phyloP scores from a whole-genome alignment of 2,113 vertebrate genomes.

The Rhinolophus ferrumequinum region DNA sequence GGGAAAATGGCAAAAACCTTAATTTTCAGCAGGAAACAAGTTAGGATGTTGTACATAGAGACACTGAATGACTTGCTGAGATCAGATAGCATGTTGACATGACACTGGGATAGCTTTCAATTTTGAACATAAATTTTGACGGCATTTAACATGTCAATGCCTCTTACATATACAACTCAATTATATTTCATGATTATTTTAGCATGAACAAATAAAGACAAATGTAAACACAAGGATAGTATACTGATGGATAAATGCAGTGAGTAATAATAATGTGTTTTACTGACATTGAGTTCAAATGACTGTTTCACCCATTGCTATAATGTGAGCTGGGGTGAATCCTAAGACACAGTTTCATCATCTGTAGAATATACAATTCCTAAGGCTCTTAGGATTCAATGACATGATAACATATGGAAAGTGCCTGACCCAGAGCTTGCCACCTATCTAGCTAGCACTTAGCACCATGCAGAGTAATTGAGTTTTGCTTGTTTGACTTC shows the following conservation, averaged over 20 bases:
- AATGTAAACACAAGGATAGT: neutral
- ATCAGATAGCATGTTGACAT: neutral
- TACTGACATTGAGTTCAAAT: neutral
- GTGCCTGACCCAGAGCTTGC: neutral
- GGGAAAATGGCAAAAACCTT: neutral
- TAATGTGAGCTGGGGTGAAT: neutral
- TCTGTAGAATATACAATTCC: neutral
- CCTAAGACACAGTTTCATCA: neutral
- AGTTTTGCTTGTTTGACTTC: neutral
- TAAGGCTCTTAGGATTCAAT: neutral
- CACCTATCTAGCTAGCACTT: neutral
- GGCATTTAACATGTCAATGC: neutral
- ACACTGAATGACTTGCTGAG: neutral
- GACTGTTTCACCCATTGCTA: neutral
- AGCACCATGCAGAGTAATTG: neutral
- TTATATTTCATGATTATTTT: neutral
- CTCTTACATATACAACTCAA: neutral
- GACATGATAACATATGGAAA: neutral
- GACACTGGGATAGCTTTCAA: neutral
- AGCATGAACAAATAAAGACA: neutral
- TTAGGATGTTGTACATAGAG: neutral
- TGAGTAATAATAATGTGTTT: neutral
- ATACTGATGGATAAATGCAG: neutral
- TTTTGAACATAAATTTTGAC: neutral
- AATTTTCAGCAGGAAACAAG: neutral